phyloP scores from a whole-genome alignment of 35 echinoderm and acorn worm genomes.

The Apostichopus parvimensis region DNA sequence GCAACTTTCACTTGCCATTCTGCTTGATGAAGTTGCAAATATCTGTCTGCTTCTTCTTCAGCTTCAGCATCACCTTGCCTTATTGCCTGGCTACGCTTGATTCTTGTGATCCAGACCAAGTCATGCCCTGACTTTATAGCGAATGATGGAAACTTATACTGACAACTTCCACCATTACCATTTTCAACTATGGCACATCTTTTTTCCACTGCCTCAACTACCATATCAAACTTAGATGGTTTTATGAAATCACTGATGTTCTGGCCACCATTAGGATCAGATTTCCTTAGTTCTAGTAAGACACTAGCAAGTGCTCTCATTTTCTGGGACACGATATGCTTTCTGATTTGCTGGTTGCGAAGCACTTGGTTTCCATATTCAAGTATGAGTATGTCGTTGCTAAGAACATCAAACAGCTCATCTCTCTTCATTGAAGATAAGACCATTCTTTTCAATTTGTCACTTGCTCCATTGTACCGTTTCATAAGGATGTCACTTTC shows the following conservation, averaged over 20 bases:
- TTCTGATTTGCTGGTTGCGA: background rate
- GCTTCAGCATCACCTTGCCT: background rate
- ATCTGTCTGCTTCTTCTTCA: background rate
- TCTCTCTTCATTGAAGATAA: constrained; percentile 22
- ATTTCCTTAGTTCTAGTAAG: background rate
- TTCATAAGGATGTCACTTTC: background rate
- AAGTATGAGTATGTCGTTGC: constrained; percentile 3
- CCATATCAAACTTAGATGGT: constrained; percentile 2
- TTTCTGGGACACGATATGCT: constrained; percentile 18
- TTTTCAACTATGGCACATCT: background rate
- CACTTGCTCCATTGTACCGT: background rate
- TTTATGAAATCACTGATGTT: constrained; percentile 6
- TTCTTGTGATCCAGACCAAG: background rate
- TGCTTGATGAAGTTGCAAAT: background rate
- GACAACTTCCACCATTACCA: background rate
- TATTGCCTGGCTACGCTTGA: background rate
- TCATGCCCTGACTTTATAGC: constrained; percentile 13
- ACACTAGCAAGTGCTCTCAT: background rate
- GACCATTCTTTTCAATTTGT: constrained; percentile 15
- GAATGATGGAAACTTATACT: background rate
- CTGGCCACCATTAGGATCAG: background rate
- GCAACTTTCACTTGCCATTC: background rate
- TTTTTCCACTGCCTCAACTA: background rate
- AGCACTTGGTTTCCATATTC: background rate
- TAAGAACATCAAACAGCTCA: constrained; percentile 30